phyloP scores from a whole-genome alignment of 2,888 invertebrate species.

The Linnaemya tessellans region DNA sequence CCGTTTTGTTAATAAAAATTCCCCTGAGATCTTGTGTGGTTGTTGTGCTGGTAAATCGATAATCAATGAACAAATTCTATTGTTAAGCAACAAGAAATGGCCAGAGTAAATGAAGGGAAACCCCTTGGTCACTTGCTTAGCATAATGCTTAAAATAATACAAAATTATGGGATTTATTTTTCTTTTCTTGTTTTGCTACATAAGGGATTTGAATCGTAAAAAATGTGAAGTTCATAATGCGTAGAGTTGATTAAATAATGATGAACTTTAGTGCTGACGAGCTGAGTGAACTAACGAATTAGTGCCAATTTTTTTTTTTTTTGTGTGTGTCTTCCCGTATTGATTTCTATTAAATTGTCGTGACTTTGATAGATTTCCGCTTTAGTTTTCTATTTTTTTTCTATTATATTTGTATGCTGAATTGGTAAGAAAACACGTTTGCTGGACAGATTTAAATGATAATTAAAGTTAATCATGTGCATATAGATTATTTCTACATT shows the following conservation, averaged over 20 bases:
- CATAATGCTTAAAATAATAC: constrained; percentile 66
- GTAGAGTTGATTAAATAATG: constrained; percentile 73
- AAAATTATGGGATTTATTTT: constrained; percentile 46
- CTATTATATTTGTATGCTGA: constrained; percentile 29
- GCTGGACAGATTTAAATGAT: constrained; percentile 71
- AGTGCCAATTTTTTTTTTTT: constrained; percentile 48
- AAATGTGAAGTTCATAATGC: constrained; percentile 55
- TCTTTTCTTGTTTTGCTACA: constrained; percentile 52
- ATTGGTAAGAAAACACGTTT: constrained; percentile 63
- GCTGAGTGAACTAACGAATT: constrained; percentile 11
- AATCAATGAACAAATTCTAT: constrained; percentile 73
- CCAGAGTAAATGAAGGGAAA: constrained; percentile 20
- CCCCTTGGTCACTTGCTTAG: constrained; percentile 69
- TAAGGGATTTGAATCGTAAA: constrained; percentile 69
- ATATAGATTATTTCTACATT: constrained; percentile 39
- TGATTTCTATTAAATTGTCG: constrained; percentile 77
- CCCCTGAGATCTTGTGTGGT: constrained; percentile 64
- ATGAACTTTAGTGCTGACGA: constrained; percentile 63
- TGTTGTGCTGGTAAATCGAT: constrained; percentile 68
- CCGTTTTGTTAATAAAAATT: constrained; percentile 58
- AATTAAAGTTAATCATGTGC: constrained; percentile 80
- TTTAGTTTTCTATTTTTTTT: constrained; percentile 68
- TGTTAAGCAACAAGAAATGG: constrained; percentile 32
- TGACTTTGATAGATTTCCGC: constrained; percentile 80
- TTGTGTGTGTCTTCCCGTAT: constrained; percentile 69